Conservation (phyloP, 2,113 vertebrate genomes). For the Myodes glareolus region DNA sequence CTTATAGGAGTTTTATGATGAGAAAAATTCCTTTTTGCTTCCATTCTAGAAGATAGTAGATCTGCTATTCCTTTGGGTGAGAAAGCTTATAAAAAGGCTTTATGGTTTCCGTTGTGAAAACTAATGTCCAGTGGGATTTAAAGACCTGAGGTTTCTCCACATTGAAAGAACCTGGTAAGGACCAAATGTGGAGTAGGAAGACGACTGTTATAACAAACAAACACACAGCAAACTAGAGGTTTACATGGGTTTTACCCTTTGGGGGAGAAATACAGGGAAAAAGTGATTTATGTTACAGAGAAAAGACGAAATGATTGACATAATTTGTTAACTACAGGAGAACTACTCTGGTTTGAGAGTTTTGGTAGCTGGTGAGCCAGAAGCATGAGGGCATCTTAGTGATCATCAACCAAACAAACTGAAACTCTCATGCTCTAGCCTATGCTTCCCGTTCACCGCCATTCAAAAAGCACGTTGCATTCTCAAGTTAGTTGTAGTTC, state of each 20-base stretch:
- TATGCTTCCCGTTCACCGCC: not conserved
- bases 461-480: not conserved
- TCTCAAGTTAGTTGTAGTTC: not conserved
- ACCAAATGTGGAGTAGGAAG: not conserved
- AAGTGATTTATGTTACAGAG: not conserved
- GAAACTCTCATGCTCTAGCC: not conserved
- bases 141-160: not conserved
- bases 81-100: not conserved
- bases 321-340: constrained; percentile 17
- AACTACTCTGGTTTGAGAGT: not conserved
- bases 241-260: not conserved
- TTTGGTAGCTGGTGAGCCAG: not conserved
- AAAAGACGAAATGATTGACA: not conserved
- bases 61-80: not conserved
- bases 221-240: not conserved
- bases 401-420: not conserved
- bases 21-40: not conserved
- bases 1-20: not conserved
- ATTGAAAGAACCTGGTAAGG: not conserved
- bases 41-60: constrained; percentile 7
- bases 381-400: not conserved
- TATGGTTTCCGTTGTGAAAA: constrained; percentile 26
- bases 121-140: not conserved
- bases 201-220: not conserved
- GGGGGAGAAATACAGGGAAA: not conserved